These are phyloP conservation scores for Thalpophila matura DNA, from an alignment of 2,888 invertebrate species.

Conservation along the genomic window DNA sequence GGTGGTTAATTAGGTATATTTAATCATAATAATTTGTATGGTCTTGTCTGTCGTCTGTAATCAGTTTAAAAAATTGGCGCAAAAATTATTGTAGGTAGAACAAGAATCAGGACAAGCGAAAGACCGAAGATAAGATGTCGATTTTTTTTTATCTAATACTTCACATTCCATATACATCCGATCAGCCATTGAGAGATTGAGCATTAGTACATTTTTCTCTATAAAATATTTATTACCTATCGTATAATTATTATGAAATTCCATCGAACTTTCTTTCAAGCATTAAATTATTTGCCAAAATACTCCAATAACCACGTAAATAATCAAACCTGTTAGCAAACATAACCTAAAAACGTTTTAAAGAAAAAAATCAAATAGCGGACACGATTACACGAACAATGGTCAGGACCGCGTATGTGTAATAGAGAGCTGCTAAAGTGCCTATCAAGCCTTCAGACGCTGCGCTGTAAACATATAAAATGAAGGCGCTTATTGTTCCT, in stretches of 20 bases:
- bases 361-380: conserved; percentile 68
- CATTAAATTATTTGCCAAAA: not conserved
- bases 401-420: conserved; percentile 72
- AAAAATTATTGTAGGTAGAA: too few species aligned
- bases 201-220: too few species aligned
- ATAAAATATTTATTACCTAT: too few species aligned
- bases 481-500: conserved; percentile 88
- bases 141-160: too few species aligned
- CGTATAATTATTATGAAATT: too few species aligned
- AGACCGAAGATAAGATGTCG: too few species aligned
- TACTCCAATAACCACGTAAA: not conserved
- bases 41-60: not conserved
- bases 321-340: conserved; percentile 29
- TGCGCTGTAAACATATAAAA: conserved; percentile 89
- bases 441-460: conserved; percentile 86
- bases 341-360: conserved; percentile 64
- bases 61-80: not conserved
- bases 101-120: not conserved
- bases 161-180: too few species aligned
- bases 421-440: conserved; percentile 85
- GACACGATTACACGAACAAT: conserved; percentile 77
- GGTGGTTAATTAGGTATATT: conserved; percentile 14
- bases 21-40: too few species aligned
- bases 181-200: not conserved
- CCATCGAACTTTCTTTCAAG: not conserved